Conservation (phyloP, 2,888 invertebrate genomes). For the Tineola bisselliella region DNA sequence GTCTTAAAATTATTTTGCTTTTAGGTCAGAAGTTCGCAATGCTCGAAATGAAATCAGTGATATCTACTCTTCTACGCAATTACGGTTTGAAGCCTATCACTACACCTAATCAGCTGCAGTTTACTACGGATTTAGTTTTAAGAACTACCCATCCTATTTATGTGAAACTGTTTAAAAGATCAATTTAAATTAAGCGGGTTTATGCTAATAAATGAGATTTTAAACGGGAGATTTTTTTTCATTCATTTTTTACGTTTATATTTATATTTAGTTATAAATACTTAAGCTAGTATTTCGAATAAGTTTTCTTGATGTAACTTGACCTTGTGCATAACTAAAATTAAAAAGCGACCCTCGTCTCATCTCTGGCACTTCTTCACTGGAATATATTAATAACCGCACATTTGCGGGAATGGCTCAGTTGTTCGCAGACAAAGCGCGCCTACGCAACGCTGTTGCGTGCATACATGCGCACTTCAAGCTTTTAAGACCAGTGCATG, state of each 20-base stretch:
- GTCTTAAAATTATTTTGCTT: not conserved
- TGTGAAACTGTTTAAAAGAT: slow-evolving; percentile 34
- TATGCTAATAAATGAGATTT: too few species aligned
- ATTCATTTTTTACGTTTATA: too few species aligned
- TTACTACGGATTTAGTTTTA: slow-evolving; percentile 40
- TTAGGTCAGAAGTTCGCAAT: slow-evolving; percentile 71
- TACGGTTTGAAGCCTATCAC: slow-evolving; percentile 57
- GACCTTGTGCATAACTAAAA: not conserved
- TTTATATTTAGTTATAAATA: too few species aligned
- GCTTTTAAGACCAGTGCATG: slow-evolving; percentile 18
- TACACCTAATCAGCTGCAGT: slow-evolving; percentile 38
- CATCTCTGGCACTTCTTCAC: slow-evolving; percentile 30
- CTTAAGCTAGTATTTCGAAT: too few species aligned
- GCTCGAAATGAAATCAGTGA: slow-evolving; percentile 67
- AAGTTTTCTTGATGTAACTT: not conserved
- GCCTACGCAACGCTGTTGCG: not conserved
- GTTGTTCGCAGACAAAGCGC: slow-evolving; percentile 33
- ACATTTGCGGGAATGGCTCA: slow-evolving; percentile 33
- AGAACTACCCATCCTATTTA: slow-evolving; percentile 40
- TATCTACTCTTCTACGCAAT: slow-evolving; percentile 57
- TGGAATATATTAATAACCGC: slow-evolving; percentile 52
- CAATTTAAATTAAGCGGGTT: too few species aligned
- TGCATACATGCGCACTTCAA: slow-evolving; percentile 20
- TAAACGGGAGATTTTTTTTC: too few species aligned
- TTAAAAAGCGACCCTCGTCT: not conserved